Evolutionary conservation across 2,888 invertebrate genomes (phyloP), one percentile per base, ranked within the genome.

Genomic region (Chymomyza procnemis): DNA sequence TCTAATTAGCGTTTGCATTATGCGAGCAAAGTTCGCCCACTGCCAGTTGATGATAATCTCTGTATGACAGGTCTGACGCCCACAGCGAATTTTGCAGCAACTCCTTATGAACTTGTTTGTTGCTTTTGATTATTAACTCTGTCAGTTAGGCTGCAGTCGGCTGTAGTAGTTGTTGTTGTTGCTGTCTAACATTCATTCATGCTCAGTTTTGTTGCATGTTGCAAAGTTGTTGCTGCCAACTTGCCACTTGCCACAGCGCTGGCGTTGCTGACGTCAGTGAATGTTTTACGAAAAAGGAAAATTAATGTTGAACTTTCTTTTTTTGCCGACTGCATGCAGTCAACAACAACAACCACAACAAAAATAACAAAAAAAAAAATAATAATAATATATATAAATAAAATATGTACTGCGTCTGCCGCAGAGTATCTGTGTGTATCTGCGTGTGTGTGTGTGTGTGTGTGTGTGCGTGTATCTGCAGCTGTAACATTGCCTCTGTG

Each of bases 291-390:
- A 83, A 58, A 82, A 82, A 76, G 78, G 83, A 85, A 85, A 82
- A 82, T 78, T 77, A 71, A 80, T 70, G 85, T 80, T 82, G 82
- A 82, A 82, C 81, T 82, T 82, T 82, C 81, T 82, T 82, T 81
- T 73, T 81, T 81, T 83, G 83, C 80, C 60, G 66, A 56, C 59
- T 70, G 74, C 54, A 50, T 22, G 54, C 19, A 30, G 57, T 30
- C 78, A 69, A 64, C 71, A 64, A 5, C 73, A 71, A 67, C 67
- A 65, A 6, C 61, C 56, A 3, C 66, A 48, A 4, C 73, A 67
- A n/a, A n/a, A n/a, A 26, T 64, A 59, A 9, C 69, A 67, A 8
- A 50, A 56, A 19, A 34, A 46, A 50, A 5, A n/a, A n/a, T 34
- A 63, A 41, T 21, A 54, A 19, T 22, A 12, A 21, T 6, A 54